A percentile compares a stretch with the other conserved stretches of the same genome.
These are phyloP conservation scores for Drosophila colorata DNA, from an alignment of 2,888 invertebrate species.

Conservation along the genomic window DNA sequence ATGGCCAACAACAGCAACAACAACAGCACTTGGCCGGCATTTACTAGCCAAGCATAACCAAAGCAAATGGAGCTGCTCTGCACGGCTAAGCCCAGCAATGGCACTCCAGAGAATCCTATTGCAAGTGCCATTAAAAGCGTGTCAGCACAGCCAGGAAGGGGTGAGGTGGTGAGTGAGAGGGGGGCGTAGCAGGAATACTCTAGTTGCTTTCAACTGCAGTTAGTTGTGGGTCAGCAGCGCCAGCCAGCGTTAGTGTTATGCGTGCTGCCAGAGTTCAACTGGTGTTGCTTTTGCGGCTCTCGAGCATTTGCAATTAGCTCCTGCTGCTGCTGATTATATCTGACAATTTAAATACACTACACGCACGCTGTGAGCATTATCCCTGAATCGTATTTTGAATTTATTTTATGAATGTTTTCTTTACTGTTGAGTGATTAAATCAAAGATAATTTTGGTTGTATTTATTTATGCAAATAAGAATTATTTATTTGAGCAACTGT, in stretches of 20 bases:
- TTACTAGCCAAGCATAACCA: slow-evolving; percentile 33
- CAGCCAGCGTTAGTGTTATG: slow-evolving; percentile 25
- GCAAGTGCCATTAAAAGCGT: slow-evolving; percentile 45
- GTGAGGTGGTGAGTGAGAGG: not conserved
- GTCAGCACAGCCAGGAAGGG: not conserved
- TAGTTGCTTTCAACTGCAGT: slow-evolving; percentile 31
- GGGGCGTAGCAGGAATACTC: too few relatives aligned
- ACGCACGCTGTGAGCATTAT: not conserved
- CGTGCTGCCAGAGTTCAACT: slow-evolving; percentile 22
- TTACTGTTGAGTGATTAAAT: too few relatives aligned
- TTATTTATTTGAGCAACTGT: too few relatives aligned
- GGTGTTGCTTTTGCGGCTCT: slow-evolving; percentile 18
- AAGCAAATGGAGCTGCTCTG: slow-evolving; percentile 47
- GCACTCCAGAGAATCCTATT: slow-evolving; percentile 45
- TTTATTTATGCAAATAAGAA: too few relatives aligned
- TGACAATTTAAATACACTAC: not conserved
- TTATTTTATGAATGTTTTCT: too few relatives aligned
- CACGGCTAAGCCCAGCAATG: slow-evolving; percentile 49
- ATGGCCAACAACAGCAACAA: slow-evolving; percentile 27
- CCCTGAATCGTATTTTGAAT: too few relatives aligned
- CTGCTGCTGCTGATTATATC: slow-evolving; percentile 18
- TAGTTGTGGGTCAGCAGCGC: slow-evolving; percentile 54
- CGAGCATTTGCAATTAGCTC: slow-evolving; percentile 41
- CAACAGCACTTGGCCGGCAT: slow-evolving; percentile 8
- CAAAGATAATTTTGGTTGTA: too few relatives aligned